Conservation (phyloP, 2,797 vertebrate genomes). For the Pseudotriccus pelzelni region DNA sequence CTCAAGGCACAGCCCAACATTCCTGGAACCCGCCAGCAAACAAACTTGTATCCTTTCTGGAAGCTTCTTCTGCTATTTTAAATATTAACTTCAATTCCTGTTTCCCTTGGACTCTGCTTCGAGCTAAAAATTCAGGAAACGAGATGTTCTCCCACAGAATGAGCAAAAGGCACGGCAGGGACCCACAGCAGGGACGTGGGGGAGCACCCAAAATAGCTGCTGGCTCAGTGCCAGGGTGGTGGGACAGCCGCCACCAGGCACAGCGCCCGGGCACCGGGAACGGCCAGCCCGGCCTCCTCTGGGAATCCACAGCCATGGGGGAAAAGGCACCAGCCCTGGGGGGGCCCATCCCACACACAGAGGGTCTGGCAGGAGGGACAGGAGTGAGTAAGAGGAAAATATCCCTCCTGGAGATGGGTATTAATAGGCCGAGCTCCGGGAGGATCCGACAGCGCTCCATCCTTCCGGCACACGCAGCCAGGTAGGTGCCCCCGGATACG, state of each 20-base stretch:
- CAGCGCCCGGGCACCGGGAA: not conserved
- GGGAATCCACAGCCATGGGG: not conserved
- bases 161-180: not conserved
- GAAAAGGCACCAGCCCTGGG: not conserved
- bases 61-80: slow-evolving; percentile 13
- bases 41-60: not conserved
- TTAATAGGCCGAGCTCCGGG: not conserved
- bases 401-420: not conserved
- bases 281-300: not conserved
- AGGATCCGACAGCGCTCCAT: not conserved
- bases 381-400: not conserved
- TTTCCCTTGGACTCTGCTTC: slow-evolving; percentile 15
- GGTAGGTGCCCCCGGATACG: rapidly evolving
- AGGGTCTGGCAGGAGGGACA: not conserved
- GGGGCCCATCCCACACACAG: not conserved
- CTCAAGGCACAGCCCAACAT: not conserved
- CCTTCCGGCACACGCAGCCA: not conserved
- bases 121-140: slow-evolving; percentile 29
- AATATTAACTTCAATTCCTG: not conserved
- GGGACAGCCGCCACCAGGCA: not conserved
- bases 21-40: not conserved
- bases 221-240: not conserved
- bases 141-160: slow-evolving; percentile 24
- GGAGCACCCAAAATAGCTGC: not conserved
- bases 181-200: not conserved